Percentiles rank a stretch among this genome's conserved stretches.
Conservation (phyloP, 2,113 vertebrate genomes). For the Galeopterus variegatus region DNA sequence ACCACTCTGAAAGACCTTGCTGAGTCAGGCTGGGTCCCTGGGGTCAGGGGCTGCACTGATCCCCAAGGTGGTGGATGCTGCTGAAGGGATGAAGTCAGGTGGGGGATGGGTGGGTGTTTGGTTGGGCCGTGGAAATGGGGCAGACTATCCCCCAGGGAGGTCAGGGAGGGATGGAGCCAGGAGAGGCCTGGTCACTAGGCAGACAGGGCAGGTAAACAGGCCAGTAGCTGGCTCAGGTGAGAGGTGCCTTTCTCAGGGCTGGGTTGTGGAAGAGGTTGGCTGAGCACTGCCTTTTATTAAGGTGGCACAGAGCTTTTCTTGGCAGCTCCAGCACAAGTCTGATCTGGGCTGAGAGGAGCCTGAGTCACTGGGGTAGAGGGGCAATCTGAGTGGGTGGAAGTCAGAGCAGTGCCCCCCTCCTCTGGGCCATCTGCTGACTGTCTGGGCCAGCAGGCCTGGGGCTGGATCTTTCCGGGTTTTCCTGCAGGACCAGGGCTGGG, state of each 20-base stretch:
- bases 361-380: slow-evolving; percentile 58
- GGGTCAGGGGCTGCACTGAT: not conserved
- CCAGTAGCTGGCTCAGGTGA: not conserved
- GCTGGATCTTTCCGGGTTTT: not conserved
- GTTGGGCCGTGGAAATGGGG: not conserved
- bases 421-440: not conserved
- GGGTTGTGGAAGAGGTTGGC: slow-evolving; percentile 49
- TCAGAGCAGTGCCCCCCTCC: not conserved
- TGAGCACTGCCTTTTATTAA: not conserved
- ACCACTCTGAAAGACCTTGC: not conserved
- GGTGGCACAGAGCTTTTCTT: slow-evolving; percentile 51
- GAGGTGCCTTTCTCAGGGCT: not conserved
- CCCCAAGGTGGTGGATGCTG: accelerated
- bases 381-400: not conserved
- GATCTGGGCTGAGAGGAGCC: slow-evolving; percentile 24
- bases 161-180: not conserved
- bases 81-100: not conserved
- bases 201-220: not conserved
- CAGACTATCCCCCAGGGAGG: not conserved
- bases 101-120: not conserved
- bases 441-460: not conserved
- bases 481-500: not conserved
- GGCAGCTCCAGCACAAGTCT: slow-evolving; percentile 45
- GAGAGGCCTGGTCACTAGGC: not conserved
- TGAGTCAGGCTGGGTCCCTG: not conserved